phyloP scores from a whole-genome alignment of 2,797 vertebrate species.

The Acomys russatus region DNA sequence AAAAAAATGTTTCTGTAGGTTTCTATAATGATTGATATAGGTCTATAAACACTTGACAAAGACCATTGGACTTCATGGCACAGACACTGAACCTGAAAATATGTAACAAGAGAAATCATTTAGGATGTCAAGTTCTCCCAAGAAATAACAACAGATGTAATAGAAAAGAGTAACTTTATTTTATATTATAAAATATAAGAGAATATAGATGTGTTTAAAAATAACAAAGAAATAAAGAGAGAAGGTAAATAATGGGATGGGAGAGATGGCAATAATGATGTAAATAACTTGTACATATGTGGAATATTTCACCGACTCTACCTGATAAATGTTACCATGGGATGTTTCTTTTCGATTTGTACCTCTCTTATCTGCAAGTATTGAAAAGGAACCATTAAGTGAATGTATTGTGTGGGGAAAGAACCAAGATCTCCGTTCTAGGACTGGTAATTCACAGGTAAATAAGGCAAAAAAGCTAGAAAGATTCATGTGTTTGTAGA shows the following conservation, averaged over 20 bases:
- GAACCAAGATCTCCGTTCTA: neutral
- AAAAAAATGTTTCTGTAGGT: neutral
- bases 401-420: neutral
- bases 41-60: neutral
- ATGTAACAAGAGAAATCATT: slow-evolving; percentile 5
- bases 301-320: neutral
- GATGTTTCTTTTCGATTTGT: neutral
- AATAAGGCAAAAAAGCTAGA: neutral
- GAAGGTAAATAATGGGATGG: neutral
- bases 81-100: neutral
- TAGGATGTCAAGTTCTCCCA: neutral
- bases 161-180: neutral
- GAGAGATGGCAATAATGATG: neutral
- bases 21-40: neutral
- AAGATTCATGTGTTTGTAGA: neutral
- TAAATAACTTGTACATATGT: neutral
- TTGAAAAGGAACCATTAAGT: neutral
- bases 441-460: neutral
- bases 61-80: neutral
- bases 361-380: neutral
- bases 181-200: neutral
- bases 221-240: neutral
- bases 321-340: neutral
- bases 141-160: neutral
- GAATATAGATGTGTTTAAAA: neutral